Conservation (phyloP, 2,797 vertebrate genomes). For the Catamblyrhynchus diadema region DNA sequence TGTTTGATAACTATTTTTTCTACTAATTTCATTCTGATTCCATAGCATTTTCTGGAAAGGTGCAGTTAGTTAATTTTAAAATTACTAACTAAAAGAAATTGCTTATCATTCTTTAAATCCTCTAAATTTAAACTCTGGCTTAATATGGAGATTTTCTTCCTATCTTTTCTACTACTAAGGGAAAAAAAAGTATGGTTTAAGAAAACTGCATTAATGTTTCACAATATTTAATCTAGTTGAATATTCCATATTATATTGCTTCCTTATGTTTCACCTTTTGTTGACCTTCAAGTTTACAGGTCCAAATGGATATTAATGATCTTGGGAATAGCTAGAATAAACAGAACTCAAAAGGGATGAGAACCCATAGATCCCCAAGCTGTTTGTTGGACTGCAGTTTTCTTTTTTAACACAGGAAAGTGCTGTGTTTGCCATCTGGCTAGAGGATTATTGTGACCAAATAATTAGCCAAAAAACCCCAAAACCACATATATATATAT, state of each 20-base stretch:
- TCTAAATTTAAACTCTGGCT: not conserved
- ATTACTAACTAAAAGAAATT: not conserved
- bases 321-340: conserved; percentile 30
- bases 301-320: conserved; percentile 38
- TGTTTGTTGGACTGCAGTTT: not conserved
- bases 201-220: not conserved
- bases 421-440: not conserved
- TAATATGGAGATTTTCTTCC: not conserved
- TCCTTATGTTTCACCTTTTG: conserved; percentile 47
- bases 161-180: not conserved
- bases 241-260: conserved; percentile 11
- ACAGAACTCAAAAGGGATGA: not conserved
- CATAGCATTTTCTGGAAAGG: not conserved
- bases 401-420: not conserved
- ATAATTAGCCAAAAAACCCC: not conserved
- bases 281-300: conserved; percentile 45
- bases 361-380: not conserved
- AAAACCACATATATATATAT: not conserved
- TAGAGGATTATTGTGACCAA: not conserved
- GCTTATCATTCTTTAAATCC: not conserved
- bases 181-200: not conserved
- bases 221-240: not conserved
- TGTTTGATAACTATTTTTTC: not conserved
- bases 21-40: not conserved
- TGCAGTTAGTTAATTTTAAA: not conserved